Percentiles rank a stretch among this genome's conserved stretches.
phyloP scores from a whole-genome alignment of 2,888 invertebrate genomes.

The Polydrusus cervinus region DNA sequence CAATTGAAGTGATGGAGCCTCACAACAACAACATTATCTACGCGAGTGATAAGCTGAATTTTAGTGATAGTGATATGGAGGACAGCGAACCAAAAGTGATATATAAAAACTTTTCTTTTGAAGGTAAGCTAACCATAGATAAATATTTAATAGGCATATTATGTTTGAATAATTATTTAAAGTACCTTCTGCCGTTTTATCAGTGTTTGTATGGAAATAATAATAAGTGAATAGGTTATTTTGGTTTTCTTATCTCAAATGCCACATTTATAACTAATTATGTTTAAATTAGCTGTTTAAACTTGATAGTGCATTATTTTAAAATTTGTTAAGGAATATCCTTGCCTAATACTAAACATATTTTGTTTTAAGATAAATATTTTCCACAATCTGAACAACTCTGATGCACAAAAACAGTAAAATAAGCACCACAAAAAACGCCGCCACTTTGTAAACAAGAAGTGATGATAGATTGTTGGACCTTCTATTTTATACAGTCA shows the following conservation, averaged over 20 bases:
- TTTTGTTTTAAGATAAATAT: no score
- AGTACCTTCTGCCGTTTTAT: not conserved
- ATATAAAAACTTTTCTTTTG: conserved; percentile 42
- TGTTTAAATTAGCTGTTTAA: not conserved
- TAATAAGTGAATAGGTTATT: not conserved
- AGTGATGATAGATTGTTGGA: no score
- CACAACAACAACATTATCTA: conserved; percentile 9
- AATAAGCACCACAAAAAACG: no score
- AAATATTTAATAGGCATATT: conserved; percentile 4
- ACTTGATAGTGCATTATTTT: not conserved
- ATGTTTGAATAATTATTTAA: not conserved
- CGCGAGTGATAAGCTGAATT: not conserved
- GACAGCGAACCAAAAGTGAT: conserved; percentile 2
- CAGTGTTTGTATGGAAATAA: conserved; percentile 13
- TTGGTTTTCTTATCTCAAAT: conserved; percentile 13
- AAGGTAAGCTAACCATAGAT: conserved; percentile 30
- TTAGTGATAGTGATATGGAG: conserved; percentile 4
- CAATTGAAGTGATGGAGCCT: conserved; percentile 4
- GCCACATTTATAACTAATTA: not conserved
- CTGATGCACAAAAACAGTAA: no score
- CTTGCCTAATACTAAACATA: no score
- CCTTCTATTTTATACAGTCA: no score
- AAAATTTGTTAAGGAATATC: no score
- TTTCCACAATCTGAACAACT: no score
- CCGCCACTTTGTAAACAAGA: no score